phyloP scores from a whole-genome alignment of 2,888 invertebrate genomes.

The Malthinus flaveolus region DNA sequence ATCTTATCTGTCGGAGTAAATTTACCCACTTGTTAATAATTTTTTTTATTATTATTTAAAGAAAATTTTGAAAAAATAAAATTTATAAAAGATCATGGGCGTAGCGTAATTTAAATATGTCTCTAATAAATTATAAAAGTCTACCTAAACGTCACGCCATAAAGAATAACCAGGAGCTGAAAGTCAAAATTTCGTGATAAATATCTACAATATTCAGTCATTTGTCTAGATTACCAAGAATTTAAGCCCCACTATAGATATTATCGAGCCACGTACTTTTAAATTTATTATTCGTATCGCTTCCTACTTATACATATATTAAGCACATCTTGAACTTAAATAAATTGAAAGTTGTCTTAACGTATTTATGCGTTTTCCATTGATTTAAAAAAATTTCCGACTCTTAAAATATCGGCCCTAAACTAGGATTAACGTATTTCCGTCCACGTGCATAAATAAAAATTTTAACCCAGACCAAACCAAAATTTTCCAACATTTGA shows the following conservation, averaged over 20 bases:
- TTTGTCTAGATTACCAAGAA: slow-evolving; percentile 24
- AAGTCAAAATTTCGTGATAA: slow-evolving; percentile 24
- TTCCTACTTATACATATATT: neutral
- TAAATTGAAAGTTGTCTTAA: no score
- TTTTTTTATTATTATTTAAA: neutral
- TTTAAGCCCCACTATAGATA: slow-evolving; percentile 22
- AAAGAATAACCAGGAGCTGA: slow-evolving; percentile 6
- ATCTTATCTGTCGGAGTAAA: no score
- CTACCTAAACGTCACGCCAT: slow-evolving; percentile 8
- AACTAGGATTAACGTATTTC: no score
- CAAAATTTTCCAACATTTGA: no score
- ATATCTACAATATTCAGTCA: slow-evolving; percentile 25
- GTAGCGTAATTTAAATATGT: neutral
- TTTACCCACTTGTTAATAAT: slow-evolving; percentile 1
- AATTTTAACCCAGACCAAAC: no score
- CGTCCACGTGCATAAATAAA: no score
- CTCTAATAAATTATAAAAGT: slow-evolving; percentile 14
- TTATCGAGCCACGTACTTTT: slow-evolving; percentile 16
- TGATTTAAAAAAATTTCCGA: no score
- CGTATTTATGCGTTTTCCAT: no score
- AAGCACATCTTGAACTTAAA: no score
- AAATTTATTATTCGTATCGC: slow-evolving; percentile 22
- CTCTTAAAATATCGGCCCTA: no score
- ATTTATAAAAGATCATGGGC: no score
- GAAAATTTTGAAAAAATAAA: no score